Percentiles rank a stretch among this genome's conserved stretches.
Conservation (phyloP, 2,797 vertebrate genomes). For the Pelobates cultripes region DNA sequence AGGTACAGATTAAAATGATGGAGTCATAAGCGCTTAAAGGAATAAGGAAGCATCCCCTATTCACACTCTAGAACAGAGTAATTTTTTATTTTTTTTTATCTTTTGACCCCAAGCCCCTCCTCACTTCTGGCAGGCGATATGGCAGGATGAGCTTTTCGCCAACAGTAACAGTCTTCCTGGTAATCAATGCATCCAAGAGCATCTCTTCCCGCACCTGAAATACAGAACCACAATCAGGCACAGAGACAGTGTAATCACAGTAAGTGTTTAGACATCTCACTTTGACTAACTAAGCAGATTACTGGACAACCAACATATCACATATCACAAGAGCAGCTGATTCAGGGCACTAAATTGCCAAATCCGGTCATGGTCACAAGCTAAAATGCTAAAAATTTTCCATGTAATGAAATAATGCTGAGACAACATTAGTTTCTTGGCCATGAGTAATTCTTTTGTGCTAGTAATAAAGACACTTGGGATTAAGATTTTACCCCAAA, state of each 20-base stretch:
- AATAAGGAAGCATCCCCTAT: too few species aligned
- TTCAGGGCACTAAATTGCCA: too few species aligned
- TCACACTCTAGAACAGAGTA: too few species aligned
- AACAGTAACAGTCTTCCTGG: conserved; percentile 93
- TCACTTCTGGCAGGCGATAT: conserved; percentile 93
- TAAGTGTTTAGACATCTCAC: too few species aligned
- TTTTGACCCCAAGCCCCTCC: not conserved
- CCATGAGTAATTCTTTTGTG: not conserved
- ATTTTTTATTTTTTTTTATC: not conserved
- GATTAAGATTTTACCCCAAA: not conserved
- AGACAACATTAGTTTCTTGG: not conserved
- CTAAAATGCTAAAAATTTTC: too few species aligned
- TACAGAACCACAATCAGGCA: not conserved
- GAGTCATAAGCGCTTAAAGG: too few species aligned
- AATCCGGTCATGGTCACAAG: too few species aligned
- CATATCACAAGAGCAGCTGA: not conserved
- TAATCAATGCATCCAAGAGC: conserved; percentile 94
- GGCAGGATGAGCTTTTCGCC: conserved; percentile 96
- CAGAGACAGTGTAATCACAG: too few species aligned
- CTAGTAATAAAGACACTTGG: not conserved
- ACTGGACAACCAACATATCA: too few species aligned
- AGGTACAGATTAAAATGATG: too few species aligned
- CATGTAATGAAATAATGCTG: too few species aligned
- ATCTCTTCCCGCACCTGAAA: conserved; percentile 95
- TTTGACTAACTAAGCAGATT: too few species aligned